Evolutionary conservation across 2,888 invertebrate genomes (phyloP).

Genomic region (Campoplex capitator): DNA sequence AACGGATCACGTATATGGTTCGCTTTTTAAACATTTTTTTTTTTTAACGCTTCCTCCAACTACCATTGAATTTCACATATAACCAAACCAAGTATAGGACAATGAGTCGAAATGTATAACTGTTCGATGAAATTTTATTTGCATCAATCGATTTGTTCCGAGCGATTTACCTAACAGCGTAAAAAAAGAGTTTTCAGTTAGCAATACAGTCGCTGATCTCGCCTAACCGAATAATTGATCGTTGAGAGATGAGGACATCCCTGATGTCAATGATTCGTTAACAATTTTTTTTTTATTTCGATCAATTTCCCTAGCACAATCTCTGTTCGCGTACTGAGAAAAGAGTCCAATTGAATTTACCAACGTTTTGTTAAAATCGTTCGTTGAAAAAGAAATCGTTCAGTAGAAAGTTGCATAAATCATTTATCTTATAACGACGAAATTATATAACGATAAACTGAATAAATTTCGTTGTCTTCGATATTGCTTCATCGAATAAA

Average conservation of each 20-base stretch:
- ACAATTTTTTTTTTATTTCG: not conserved
- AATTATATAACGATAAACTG: too few species aligned
- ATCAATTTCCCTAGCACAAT: not conserved
- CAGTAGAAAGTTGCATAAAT: too few species aligned
- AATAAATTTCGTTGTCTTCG: too few species aligned
- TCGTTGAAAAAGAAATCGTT: too few species aligned
- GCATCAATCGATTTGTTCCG: not conserved
- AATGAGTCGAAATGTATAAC: not conserved
- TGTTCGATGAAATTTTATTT: not conserved
- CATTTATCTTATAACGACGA: too few species aligned
- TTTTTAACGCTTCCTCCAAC: not conserved
- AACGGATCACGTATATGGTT: not conserved
- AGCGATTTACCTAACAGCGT: not conserved
- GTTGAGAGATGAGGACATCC: not conserved
- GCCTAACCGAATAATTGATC: not conserved
- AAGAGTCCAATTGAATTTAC: too few species aligned
- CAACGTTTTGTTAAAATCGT: too few species aligned
- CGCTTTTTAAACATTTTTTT: not conserved
- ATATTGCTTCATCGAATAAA: too few species aligned
- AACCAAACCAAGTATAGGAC: not conserved
- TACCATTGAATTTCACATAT: slow-evolving; percentile 4
- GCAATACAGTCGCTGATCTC: not conserved
- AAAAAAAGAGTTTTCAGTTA: not conserved
- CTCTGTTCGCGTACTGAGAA: too few species aligned
- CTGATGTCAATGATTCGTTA: not conserved